Evolutionary conservation across 1,140 invertebrate genomes (phyloP).

Genomic region (Drosophila biarmipes): DNA sequence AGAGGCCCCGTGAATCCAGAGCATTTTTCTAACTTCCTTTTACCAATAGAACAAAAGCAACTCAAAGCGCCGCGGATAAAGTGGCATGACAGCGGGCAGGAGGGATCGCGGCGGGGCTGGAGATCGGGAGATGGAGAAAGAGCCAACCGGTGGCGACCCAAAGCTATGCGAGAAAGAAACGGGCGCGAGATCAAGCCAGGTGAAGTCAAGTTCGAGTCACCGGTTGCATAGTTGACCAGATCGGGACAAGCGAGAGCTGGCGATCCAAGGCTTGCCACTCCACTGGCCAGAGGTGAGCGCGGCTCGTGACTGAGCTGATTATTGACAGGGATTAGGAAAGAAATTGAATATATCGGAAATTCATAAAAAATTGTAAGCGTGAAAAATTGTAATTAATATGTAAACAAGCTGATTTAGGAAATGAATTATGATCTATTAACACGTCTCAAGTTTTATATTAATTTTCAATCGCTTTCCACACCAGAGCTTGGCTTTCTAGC

Average conservation of each 20-base stretch:
- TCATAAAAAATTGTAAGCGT: too few relatives aligned
- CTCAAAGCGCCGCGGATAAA: conserved; percentile 45
- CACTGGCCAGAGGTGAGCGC: conserved; percentile 22
- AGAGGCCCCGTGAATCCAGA: conserved; percentile 66
- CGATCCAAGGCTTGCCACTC: conserved; percentile 22
- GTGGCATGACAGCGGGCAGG: conserved; percentile 47
- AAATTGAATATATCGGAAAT: too few relatives aligned
- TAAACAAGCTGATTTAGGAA: too few relatives aligned
- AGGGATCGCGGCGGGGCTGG: neutral
- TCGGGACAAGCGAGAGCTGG: conserved; percentile 38
- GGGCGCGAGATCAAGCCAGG: conserved; percentile 70
- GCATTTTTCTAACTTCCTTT: conserved; percentile 80
- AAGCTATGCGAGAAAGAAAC: conserved; percentile 66
- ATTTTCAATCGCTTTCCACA: too few relatives aligned
- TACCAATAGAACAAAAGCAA: conserved; percentile 73
- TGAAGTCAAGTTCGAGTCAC: conserved; percentile 60
- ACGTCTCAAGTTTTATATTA: too few relatives aligned
- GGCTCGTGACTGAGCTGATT: conserved; percentile 16
- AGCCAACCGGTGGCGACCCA: conserved; percentile 56
- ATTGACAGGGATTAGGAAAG: too few relatives aligned
- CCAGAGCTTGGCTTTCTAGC: too few relatives aligned
- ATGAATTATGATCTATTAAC: too few relatives aligned
- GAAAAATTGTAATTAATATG: too few relatives aligned
- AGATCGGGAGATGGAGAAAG: conserved; percentile 20
- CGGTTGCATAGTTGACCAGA: conserved; percentile 75